Evolutionary conservation across 1,140 invertebrate genomes (phyloP).

Genomic region (Diabrotica virgifera): DNA sequence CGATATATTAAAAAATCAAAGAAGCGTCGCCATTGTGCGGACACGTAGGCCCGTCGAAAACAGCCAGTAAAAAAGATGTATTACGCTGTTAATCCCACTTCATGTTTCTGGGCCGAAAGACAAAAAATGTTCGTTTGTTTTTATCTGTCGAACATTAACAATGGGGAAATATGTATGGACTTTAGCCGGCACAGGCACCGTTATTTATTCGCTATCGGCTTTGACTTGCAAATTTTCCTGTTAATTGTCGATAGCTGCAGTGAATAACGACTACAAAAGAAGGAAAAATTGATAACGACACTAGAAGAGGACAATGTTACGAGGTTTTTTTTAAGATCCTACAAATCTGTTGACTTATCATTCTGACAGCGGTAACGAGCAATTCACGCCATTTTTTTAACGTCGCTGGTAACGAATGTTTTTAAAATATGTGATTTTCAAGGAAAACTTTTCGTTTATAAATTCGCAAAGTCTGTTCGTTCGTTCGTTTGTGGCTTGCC

Average conservation of each 20-base stretch:
- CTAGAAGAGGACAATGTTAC: not conserved
- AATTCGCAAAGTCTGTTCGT: too few relatives aligned
- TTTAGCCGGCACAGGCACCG: conserved; percentile 7
- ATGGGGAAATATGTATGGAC: conserved; percentile 23
- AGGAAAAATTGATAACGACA: conserved; percentile 7
- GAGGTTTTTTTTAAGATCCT: not conserved
- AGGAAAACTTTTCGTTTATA: too few relatives aligned
- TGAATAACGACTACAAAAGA: conserved; percentile 9
- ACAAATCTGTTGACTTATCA: too few relatives aligned
- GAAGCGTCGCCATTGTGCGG: not conserved
- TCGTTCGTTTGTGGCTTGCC: too few relatives aligned
- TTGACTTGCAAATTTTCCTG: conserved; percentile 17
- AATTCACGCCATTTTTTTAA: too few relatives aligned
- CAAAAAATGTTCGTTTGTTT: conserved; percentile 22
- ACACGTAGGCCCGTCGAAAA: conserved; percentile 12
- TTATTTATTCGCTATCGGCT: conserved; percentile 21
- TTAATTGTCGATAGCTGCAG: conserved; percentile 16
- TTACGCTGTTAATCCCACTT: conserved; percentile 22
- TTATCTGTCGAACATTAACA: conserved; percentile 19
- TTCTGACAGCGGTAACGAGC: too few relatives aligned
- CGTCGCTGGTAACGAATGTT: too few relatives aligned
- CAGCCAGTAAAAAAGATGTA: conserved; percentile 19
- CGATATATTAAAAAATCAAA: not conserved
- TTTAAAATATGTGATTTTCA: too few relatives aligned
- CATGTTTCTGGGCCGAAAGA: conserved; percentile 21